These are phyloP conservation scores for Eupeodes corollae DNA, from an alignment of 1,140 invertebrate species.

Conservation along the genomic window DNA sequence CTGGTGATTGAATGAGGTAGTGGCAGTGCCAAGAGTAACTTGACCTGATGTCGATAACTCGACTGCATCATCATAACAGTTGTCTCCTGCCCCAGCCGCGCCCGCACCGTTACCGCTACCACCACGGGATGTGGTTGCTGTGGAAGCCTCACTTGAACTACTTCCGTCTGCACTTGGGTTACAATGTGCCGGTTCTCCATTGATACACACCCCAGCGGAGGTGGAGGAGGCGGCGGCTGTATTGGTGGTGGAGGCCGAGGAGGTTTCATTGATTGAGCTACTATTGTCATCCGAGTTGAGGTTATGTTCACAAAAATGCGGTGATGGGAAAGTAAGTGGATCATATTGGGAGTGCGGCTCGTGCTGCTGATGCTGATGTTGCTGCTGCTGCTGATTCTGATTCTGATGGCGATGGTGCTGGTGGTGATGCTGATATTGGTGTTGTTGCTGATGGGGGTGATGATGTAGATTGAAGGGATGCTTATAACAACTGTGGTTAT, in stretches of 20 bases:
- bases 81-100: slow-evolving; percentile 7
- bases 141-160: slow-evolving; percentile 10
- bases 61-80: background rate
- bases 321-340: slow-evolving; percentile 2
- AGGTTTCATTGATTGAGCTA: background rate
- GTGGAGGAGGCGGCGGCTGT: slow-evolving; percentile 8
- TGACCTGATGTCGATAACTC: slow-evolving; percentile 12
- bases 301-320: slow-evolving; percentile 4
- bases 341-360: background rate
- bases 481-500: background rate
- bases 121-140: background rate
- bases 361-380: slow-evolving; percentile 19
- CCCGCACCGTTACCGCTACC: slow-evolving; percentile 4
- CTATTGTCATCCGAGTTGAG: slow-evolving; percentile 4
- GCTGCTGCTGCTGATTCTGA: slow-evolving; percentile 8
- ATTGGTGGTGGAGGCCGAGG: slow-evolving; percentile 2
- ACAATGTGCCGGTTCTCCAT: slow-evolving; percentile 13
- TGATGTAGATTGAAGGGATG: too few species aligned
- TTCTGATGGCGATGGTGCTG: slow-evolving; percentile 16
- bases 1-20: slow-evolving; percentile 30
- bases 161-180: slow-evolving; percentile 5
- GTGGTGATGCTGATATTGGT: slow-evolving; percentile 10
- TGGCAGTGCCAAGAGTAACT: slow-evolving; percentile 3
- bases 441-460: slow-evolving; percentile 8
- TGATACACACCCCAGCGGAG: slow-evolving; percentile 1